Conservation (phyloP, 2,888 invertebrate species). For the Odontomyia ornata region DNA sequence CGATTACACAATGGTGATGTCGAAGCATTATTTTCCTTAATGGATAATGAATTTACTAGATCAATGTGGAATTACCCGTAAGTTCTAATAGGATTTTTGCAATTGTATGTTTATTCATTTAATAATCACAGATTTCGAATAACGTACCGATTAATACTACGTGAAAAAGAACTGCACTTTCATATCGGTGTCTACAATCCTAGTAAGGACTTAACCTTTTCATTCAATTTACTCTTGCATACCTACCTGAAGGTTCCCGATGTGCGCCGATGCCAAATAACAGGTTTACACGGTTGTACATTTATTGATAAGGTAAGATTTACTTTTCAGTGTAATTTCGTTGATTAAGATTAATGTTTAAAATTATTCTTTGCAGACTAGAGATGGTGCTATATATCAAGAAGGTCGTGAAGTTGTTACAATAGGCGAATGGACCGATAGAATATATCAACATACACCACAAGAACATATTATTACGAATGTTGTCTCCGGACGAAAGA, state of each 20-base stretch:
- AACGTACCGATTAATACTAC: slow-evolving; percentile 89
- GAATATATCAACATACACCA: slow-evolving; percentile 92
- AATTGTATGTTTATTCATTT: background rate
- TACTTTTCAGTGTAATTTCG: too few species aligned
- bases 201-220: slow-evolving; percentile 88
- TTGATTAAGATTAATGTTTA: slow-evolving; percentile 65
- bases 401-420: slow-evolving; percentile 91
- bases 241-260: slow-evolving; percentile 97
- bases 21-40: slow-evolving; percentile 89
- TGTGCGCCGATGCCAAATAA: slow-evolving; percentile 89
- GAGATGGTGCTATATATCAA: slow-evolving; percentile 85
- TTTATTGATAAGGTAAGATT: slow-evolving; percentile 85
- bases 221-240: slow-evolving; percentile 91
- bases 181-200: slow-evolving; percentile 94
- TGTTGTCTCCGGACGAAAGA: slow-evolving; percentile 89
- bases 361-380: slow-evolving; percentile 68
- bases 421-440: slow-evolving; percentile 91
- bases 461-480: slow-evolving; percentile 93
- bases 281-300: slow-evolving; percentile 89
- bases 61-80: slow-evolving; percentile 95
- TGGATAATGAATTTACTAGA: slow-evolving; percentile 91
- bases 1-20: slow-evolving; percentile 89
- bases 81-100: slow-evolving; percentile 57
- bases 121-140: slow-evolving; percentile 77
- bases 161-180: slow-evolving; percentile 91